phyloP scores from a whole-genome alignment of 2,888 invertebrate species.

The Synanthedon vespiformis region DNA sequence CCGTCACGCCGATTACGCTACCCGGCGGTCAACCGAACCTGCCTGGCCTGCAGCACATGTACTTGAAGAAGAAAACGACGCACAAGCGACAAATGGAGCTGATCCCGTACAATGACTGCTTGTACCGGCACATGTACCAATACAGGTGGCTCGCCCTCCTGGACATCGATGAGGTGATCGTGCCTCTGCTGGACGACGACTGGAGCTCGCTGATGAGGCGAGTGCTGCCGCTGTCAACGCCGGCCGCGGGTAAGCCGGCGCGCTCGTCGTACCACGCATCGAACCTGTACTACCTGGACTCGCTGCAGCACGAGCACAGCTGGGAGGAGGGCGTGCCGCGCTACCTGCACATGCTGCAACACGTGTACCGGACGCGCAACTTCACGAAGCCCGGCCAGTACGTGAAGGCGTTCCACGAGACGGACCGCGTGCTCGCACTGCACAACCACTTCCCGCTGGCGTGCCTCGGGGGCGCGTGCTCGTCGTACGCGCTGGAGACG shows the following conservation, averaged over 20 bases:
- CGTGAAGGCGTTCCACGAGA: conserved; percentile 94
- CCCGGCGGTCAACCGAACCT: conserved; percentile 93
- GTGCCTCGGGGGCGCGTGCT: conserved; percentile 86
- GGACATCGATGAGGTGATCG: conserved; percentile 95
- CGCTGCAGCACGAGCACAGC: conserved; percentile 83
- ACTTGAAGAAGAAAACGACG: conserved; percentile 89
- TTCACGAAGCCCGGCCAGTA: conserved; percentile 94
- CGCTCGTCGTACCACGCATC: conserved; percentile 89
- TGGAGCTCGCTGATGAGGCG: conserved; percentile 86
- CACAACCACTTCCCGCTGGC: conserved; percentile 95
- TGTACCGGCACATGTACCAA: conserved; percentile 91
- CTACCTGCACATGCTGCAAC: conserved; percentile 94
- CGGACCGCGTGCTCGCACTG: conserved; percentile 86
- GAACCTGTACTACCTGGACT: conserved; percentile 93
- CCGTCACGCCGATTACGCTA: conserved; percentile 83
- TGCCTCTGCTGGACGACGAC: conserved; percentile 80
- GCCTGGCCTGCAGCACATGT: conserved; percentile 89
- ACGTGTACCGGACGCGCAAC: conserved; percentile 89
- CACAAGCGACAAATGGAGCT: conserved; percentile 95
- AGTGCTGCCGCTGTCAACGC: conserved; percentile 74
- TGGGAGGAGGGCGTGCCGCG: conserved; percentile 83
- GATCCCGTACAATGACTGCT: conserved; percentile 96
- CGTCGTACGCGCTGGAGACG: conserved; percentile 86
- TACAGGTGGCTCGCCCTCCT: conserved; percentile 92
- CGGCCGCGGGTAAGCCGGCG: conserved; percentile 55